phyloP scores from a whole-genome alignment of 2,797 vertebrate genomes.

The Schizopygopsis malacanthus region DNA sequence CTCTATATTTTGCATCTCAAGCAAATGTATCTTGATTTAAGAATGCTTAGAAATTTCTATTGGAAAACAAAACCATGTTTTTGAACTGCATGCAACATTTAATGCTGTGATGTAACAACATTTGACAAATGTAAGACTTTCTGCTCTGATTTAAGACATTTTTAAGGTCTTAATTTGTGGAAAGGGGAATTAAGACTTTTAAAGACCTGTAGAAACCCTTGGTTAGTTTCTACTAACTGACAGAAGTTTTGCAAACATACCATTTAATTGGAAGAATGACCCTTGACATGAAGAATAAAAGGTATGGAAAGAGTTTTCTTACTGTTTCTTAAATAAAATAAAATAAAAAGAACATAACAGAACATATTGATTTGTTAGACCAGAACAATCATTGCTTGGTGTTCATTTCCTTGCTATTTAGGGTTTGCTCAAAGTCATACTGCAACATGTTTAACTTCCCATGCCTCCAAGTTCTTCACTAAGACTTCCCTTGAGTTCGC shows the following conservation, averaged over 20 bases:
- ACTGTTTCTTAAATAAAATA: too few species aligned
- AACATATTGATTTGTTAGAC: neutral
- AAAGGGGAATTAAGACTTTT: too few species aligned
- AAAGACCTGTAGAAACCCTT: too few species aligned
- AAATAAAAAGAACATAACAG: neutral
- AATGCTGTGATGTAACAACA: neutral
- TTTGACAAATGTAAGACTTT: neutral
- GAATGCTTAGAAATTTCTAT: neutral
- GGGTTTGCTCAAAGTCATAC: neutral
- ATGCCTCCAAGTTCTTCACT: slow-evolving; percentile 2
- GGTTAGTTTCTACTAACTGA: too few species aligned
- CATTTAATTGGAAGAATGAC: too few species aligned
- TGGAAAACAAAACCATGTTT: neutral
- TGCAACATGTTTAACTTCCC: slow-evolving; percentile 33
- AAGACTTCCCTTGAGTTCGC: neutral
- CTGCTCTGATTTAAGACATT: too few species aligned
- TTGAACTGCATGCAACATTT: neutral
- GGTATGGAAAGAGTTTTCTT: too few species aligned
- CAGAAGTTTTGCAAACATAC: too few species aligned
- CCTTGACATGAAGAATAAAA: too few species aligned
- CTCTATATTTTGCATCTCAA: neutral
- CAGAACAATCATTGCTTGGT: neutral
- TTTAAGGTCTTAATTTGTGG: too few species aligned
- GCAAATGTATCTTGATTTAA: neutral
- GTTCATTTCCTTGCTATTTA: neutral